phyloP scores from a whole-genome alignment of 2,888 invertebrate genomes.

The Meloe dianella region DNA sequence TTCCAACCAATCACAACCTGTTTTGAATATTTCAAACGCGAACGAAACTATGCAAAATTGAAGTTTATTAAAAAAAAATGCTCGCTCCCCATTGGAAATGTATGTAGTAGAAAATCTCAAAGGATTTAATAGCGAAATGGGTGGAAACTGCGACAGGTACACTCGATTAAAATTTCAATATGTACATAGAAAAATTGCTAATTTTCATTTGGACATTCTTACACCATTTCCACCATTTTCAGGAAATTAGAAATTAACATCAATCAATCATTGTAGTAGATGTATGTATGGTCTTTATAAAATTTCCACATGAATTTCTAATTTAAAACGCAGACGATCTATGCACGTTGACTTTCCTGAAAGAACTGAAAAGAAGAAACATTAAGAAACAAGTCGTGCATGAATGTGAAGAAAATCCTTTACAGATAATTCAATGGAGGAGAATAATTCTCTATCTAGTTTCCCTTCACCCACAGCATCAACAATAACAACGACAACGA shows the following conservation, averaged over 20 bases:
- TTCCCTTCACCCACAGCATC: neutral
- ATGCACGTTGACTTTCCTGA: neutral
- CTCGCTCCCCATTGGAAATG: neutral
- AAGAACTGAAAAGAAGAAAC: slow-evolving; percentile 28
- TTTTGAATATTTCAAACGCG: no score
- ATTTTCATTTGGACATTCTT: no score
- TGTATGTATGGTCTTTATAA: neutral
- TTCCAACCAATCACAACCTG: no score
- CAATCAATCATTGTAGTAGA: no score
- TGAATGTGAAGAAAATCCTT: slow-evolving; percentile 47
- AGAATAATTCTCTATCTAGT: slow-evolving; percentile 46
- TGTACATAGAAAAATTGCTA: no score
- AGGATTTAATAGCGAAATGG: neutral
- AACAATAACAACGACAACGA: slow-evolving; percentile 1
- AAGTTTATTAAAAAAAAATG: no score
- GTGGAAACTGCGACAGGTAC: neutral
- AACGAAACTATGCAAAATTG: no score
- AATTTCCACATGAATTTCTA: neutral
- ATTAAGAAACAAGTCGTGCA: slow-evolving; percentile 45
- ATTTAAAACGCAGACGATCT: neutral
- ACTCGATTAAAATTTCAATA: neutral
- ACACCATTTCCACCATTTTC: no score
- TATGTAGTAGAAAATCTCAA: neutral
- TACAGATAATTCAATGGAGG: slow-evolving; percentile 47
- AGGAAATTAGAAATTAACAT: no score